These are phyloP conservation scores for Meloidogyne exigua DNA, from an alignment of 1,140 invertebrate genomes.

Conservation along the genomic window DNA sequence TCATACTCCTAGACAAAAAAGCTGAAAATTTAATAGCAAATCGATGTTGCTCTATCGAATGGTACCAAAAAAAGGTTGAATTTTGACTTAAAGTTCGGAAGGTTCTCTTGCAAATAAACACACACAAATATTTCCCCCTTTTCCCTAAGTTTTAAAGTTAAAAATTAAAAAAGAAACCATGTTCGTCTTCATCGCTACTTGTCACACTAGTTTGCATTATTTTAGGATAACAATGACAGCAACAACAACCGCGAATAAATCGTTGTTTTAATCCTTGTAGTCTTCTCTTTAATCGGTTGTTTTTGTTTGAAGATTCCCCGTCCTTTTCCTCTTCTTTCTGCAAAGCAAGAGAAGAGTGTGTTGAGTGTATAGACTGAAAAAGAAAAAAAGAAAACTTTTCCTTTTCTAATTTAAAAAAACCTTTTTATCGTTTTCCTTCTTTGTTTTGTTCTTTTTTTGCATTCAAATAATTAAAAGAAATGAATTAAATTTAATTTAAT, in stretches of 20 bases:
- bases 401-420: neutral
- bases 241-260: neutral
- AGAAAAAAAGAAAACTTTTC: neutral
- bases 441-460: neutral
- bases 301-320: neutral
- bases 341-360: neutral
- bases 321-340: neutral
- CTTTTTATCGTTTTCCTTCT: neutral
- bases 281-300: neutral
- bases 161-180: neutral
- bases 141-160: too few species aligned
- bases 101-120: too few species aligned
- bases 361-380: neutral
- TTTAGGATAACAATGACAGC: neutral
- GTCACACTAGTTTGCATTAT: neutral
- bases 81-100: too few species aligned
- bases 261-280: neutral
- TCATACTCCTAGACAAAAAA: too few species aligned
- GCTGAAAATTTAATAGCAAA: too few species aligned
- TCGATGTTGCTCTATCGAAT: constrained; percentile 2
- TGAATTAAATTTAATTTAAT: neutral
- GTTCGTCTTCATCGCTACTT: constrained; percentile 4
- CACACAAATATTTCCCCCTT: too few species aligned
- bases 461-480: neutral
- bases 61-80: constrained; percentile 8